Percentiles rank a stretch among this genome's conserved stretches.
Evolutionary conservation across 2,888 invertebrate genomes (phyloP).

Genomic region (Pristionchus entomophagus): DNA sequence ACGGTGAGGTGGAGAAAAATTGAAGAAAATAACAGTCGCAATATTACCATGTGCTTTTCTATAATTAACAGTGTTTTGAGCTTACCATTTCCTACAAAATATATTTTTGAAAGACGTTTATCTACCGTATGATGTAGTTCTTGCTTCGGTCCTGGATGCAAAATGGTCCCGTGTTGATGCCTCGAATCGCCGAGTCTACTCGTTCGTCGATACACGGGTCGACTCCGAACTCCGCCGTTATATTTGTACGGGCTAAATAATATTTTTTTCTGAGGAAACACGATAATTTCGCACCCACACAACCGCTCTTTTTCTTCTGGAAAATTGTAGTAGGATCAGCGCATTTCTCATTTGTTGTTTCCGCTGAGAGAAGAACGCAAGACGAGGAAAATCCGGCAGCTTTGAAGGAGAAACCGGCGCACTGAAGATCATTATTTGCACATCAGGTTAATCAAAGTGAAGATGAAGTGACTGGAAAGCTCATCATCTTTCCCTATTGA

Average conservation of each 20-base stretch:
- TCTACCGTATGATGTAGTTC: neutral
- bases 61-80: too few relatives aligned
- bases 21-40: too few relatives aligned
- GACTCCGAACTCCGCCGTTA: neutral
- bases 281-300: neutral
- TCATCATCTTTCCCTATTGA: too few relatives aligned
- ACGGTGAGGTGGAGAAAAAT: too few relatives aligned
- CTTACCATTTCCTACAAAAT: too few relatives aligned
- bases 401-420: neutral
- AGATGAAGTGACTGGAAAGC: too few relatives aligned
- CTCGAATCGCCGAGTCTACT: neutral
- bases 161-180: neutral
- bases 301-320: neutral
- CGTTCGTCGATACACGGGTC: neutral
- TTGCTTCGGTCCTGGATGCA: neutral
- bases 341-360: neutral
- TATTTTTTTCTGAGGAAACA: neutral
- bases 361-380: neutral
- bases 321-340: neutral
- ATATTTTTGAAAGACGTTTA: too few relatives aligned
- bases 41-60: too few relatives aligned
- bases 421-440: neutral
- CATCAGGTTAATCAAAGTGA: too few relatives aligned
- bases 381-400: neutral
- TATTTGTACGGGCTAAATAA: neutral